Evolutionary conservation across 1,140 invertebrate genomes (phyloP).

Genomic region (Cardiocondyla obscurior): DNA sequence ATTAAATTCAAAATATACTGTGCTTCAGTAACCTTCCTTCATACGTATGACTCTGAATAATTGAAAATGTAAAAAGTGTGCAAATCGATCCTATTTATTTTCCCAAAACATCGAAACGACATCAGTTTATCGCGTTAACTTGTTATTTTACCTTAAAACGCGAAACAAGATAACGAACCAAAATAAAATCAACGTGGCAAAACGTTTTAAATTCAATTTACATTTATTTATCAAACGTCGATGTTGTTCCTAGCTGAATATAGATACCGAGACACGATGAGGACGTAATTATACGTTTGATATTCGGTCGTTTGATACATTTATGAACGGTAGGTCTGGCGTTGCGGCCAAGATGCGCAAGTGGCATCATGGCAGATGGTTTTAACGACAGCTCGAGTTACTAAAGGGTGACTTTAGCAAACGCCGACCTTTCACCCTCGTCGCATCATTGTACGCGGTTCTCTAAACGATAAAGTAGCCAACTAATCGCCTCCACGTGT

Average conservation of each 20-base stretch:
- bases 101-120: not conserved
- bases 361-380: conserved; percentile 61
- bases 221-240: not conserved
- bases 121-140: not conserved
- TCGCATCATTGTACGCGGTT: conserved; percentile 23
- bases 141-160: not conserved
- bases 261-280: not conserved
- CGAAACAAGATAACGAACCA: not conserved
- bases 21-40: too few species aligned
- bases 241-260: not conserved
- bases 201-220: not conserved
- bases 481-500: conserved; percentile 65
- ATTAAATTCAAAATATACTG: too few species aligned
- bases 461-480: conserved; percentile 67
- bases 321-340: conserved; percentile 10
- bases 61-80: too few species aligned
- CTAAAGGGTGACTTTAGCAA: conserved; percentile 55
- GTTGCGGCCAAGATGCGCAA: conserved; percentile 9
- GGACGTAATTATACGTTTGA: not conserved
- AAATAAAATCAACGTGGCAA: not conserved
- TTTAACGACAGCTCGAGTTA: conserved; percentile 67
- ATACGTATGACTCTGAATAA: too few species aligned
- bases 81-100: not conserved
- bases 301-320: not conserved
- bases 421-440: conserved; percentile 59